Base-by-base conservation (phyloP, 2,797 vertebrate genomes). In the Darevskia nairensis region DNA sequence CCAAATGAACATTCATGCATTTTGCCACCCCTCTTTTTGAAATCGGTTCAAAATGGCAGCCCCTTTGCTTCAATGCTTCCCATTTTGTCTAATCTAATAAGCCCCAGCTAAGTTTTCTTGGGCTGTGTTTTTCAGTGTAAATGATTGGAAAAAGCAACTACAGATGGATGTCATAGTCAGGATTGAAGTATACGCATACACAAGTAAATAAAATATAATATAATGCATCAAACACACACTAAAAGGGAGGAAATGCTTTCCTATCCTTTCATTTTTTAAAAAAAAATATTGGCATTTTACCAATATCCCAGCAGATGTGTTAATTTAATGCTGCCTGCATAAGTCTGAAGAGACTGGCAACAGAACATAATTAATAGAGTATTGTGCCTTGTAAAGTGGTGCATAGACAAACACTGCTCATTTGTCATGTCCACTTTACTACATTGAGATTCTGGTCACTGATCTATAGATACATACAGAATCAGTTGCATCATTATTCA, bases 371-470 rank as follows among this genome's bases (percentile, higher is more conserved):
- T 66, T 13, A 80, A 44, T 72, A 59, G 10, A 8, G 17, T 75
- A 77, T 68, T 35, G 72, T 66, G 32, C 50, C 59, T 41, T 85
- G 50, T 6, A n/a, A 90, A 88, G 13, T 59, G 11, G 0, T 88
- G 0, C 4, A 80, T 84, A 86, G n/a, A 89, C 4, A 85, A 88
- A 77, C 3, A 4, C 17, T 44, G 1, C 1, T 91, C 1, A 77
- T 88, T 88, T 87, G 4, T 80, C 86, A 87, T 2, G 89, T 83
- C 75, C 44, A 41, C 32, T 84, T 87, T 21, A 55, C 15, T 50
- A 75, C 46, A 75, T 8, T 69, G 19, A 21, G 23, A 88, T 29
- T 75, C 3, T 84, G 50, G 50, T 15, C 89, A 23, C 6, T 19
- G 2, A 79, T 44, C 50, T 39, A 23, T 19, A 35, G 29, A 84